Evolutionary conservation across 2,888 invertebrate genomes (phyloP).

Genomic region (Serrognathus titanus): DNA sequence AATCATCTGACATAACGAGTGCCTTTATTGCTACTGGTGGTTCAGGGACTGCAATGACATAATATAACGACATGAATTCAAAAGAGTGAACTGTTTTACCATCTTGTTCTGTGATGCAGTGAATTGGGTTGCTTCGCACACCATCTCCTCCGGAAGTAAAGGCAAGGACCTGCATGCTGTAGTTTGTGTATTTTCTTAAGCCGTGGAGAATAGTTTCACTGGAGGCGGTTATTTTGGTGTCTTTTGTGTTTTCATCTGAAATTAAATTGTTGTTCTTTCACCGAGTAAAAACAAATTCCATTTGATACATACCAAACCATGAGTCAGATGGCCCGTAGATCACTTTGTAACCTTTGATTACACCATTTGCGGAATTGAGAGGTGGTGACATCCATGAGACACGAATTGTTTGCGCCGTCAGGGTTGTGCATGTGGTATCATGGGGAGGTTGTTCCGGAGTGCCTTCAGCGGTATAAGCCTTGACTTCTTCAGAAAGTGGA

Average conservation of each 20-base stretch:
- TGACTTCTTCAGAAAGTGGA: constrained; percentile 83
- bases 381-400: constrained; percentile 95
- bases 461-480: constrained; percentile 92
- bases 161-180: constrained; percentile 93
- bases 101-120: constrained; percentile 94
- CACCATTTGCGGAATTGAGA: constrained; percentile 85
- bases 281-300: background rate
- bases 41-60: constrained; percentile 71
- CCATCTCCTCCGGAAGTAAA: constrained; percentile 95
- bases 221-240: constrained; percentile 87
- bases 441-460: constrained; percentile 89
- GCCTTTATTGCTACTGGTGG: constrained; percentile 92
- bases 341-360: constrained; percentile 94
- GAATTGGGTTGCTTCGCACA: constrained; percentile 80
- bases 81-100: constrained; percentile 56
- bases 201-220: constrained; percentile 92
- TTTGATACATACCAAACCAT: constrained; percentile 77
- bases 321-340: constrained; percentile 87
- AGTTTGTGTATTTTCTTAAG: constrained; percentile 92
- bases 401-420: constrained; percentile 91
- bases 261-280: background rate
- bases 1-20: constrained; percentile 85
- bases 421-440: constrained; percentile 86
- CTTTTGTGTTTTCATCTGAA: constrained; percentile 82
- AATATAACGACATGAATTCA: background rate